phyloP scores from a whole-genome alignment of 2,113 vertebrate genomes.

The Puma concolor region DNA sequence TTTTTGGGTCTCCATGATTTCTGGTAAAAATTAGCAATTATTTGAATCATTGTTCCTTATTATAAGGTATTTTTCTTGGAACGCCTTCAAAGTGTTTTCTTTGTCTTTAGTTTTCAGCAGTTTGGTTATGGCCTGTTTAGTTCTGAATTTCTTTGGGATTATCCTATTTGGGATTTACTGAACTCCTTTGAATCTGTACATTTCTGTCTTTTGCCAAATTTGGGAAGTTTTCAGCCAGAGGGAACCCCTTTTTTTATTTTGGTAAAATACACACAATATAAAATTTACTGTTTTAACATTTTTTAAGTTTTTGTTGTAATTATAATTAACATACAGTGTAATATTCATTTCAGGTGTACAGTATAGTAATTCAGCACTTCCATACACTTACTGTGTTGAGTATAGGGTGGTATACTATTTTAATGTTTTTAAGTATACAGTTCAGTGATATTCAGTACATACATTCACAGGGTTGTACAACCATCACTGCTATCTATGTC shows the following conservation, averaged over 20 bases:
- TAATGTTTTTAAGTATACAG: neutral
- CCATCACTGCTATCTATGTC: neutral
- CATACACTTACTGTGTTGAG: neutral
- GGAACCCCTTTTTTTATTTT: neutral
- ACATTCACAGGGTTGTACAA: neutral
- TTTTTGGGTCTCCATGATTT: neutral
- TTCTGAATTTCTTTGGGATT: neutral
- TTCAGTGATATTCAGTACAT: neutral
- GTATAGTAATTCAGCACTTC: neutral
- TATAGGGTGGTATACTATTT: neutral
- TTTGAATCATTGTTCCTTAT: neutral
- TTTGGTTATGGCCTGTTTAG: neutral
- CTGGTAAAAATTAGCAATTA: neutral
- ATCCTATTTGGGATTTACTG: neutral
- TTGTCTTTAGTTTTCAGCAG: slow-evolving; percentile 12
- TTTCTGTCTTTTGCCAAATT: neutral
- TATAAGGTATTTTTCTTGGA: neutral
- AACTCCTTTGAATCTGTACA: neutral
- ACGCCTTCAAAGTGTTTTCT: neutral
- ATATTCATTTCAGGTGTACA: neutral
- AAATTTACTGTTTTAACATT: neutral
- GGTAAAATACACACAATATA: neutral
- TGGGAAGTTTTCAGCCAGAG: neutral
- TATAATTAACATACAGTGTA: neutral
- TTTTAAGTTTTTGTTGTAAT: neutral